Evolutionary conservation across 2,888 invertebrate genomes (phyloP).

Genomic region (Adelognathus sp.): DNA sequence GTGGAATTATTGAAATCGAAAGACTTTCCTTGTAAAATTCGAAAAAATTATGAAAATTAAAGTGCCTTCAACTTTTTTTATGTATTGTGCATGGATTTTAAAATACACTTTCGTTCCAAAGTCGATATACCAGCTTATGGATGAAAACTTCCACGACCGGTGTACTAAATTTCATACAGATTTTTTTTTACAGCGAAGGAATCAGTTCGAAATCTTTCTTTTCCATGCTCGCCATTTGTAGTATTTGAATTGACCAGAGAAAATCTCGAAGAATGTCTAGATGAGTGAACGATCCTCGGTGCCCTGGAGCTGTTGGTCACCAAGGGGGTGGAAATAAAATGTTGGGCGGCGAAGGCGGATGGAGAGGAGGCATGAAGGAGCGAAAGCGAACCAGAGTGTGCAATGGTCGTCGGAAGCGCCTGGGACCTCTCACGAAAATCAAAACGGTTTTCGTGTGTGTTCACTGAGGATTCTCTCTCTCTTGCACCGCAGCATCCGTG

Average conservation of each 20-base stretch:
- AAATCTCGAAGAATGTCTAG: slow-evolving; percentile 17
- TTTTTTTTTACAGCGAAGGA: background rate
- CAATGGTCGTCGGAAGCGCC: slow-evolving; percentile 21
- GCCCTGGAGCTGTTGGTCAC: background rate
- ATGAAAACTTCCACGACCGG: too few relatives aligned
- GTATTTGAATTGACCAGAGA: slow-evolving; percentile 9
- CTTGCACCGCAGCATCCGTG: background rate
- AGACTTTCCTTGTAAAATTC: too few relatives aligned
- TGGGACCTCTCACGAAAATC: slow-evolving; percentile 49
- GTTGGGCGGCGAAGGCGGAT: slow-evolving; percentile 2
- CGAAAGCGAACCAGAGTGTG: background rate
- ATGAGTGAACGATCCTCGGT: background rate
- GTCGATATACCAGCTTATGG: too few relatives aligned
- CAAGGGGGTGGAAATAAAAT: slow-evolving; percentile 36
- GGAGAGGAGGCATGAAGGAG: background rate
- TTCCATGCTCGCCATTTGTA: background rate
- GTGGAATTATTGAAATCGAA: too few relatives aligned
- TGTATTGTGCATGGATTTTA: too few relatives aligned
- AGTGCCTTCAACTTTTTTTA: too few relatives aligned
- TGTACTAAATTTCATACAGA: background rate
- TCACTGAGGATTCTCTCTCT: background rate
- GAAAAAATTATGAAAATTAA: too few relatives aligned
- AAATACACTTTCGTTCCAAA: too few relatives aligned
- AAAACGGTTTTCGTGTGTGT: slow-evolving; percentile 19
- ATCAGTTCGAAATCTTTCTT: background rate